These are phyloP conservation scores for Psammodynastes pulverulentus DNA, from an alignment of 2,113 vertebrate species.

Conservation along the genomic window DNA sequence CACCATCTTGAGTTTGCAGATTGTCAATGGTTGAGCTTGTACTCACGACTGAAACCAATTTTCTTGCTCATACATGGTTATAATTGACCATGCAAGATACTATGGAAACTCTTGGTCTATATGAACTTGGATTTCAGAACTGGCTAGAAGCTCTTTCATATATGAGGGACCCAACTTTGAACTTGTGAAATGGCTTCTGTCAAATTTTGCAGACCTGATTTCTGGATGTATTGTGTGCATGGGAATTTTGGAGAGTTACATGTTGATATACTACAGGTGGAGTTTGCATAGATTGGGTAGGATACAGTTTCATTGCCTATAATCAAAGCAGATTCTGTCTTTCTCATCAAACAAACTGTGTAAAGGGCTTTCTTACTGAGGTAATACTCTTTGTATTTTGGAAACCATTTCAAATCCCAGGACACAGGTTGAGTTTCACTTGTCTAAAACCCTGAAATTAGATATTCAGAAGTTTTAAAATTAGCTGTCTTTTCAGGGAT, in stretches of 20 bases:
- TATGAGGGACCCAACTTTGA: not conserved
- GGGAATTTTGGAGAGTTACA: not conserved
- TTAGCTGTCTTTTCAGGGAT: constrained; percentile 5
- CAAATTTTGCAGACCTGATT: not conserved
- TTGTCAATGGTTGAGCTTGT: not conserved
- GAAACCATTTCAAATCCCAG: constrained; percentile 30
- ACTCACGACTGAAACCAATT: not conserved
- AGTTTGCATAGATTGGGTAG: not conserved
- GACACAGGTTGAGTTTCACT: constrained; percentile 21
- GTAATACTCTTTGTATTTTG: constrained; percentile 22
- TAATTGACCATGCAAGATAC: not conserved
- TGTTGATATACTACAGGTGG: not conserved
- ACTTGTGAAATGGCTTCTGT: not conserved
- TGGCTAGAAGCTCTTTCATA: not conserved
- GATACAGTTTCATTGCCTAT: constrained; percentile 16
- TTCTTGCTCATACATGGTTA: not conserved
- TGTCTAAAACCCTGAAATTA: constrained; percentile 26
- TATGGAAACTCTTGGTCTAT: not conserved
- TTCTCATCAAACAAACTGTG: constrained; percentile 16
- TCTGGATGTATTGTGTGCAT: not conserved
- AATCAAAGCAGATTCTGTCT: constrained; percentile 14
- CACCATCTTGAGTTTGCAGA: not conserved
- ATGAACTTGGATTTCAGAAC: not conserved
- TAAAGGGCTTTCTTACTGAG: constrained; percentile 27
- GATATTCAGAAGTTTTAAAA: constrained; percentile 22